A percentile compares a stretch with the other conserved stretches of the same genome.
phyloP scores from a whole-genome alignment of 1,140 invertebrate genomes.

The Sesamia nonagrioides region DNA sequence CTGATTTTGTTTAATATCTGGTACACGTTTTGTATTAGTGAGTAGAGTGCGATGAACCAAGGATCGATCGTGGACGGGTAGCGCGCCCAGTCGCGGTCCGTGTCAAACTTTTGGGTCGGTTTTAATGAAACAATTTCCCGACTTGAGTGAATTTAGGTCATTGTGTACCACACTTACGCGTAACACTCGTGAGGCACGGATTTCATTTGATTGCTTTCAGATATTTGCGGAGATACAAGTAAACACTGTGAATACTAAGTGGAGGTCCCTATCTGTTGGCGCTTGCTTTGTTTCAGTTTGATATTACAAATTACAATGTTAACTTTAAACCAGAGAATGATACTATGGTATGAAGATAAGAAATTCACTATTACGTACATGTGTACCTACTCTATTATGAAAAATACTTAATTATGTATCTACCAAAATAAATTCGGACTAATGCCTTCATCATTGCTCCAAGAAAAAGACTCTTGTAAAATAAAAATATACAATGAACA shows the following conservation, averaged over 20 bases:
- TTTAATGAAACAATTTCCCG: conserved; percentile 78
- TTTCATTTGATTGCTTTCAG: conserved; percentile 54
- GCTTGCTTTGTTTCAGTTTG: conserved; percentile 22
- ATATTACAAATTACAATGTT: conserved; percentile 20
- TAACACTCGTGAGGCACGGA: conserved; percentile 53
- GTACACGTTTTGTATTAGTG: conserved; percentile 56
- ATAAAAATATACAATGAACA: conserved; percentile 78
- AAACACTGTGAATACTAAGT: conserved; percentile 47
- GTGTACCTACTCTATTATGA: background rate
- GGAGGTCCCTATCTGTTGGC: conserved; percentile 10
- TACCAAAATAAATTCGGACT: background rate
- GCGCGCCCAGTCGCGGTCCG: conserved; percentile 57
- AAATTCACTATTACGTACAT: background rate
- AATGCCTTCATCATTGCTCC: conserved; percentile 5
- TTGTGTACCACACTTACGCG: conserved; percentile 66
- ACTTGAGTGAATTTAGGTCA: conserved; percentile 71
- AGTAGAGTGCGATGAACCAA: conserved; percentile 68
- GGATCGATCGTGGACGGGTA: conserved; percentile 67
- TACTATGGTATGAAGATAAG: background rate
- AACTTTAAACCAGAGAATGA: conserved; percentile 1
- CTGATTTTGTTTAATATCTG: conserved; percentile 52
- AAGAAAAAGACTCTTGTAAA: conserved; percentile 73
- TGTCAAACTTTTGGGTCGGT: conserved; percentile 74
- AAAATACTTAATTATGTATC: background rate
- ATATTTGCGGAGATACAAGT: conserved; percentile 51